Evolutionary conservation across 2,797 vertebrate genomes (phyloP), one percentile per base, ranked within the genome.

Genomic region (Lepilemur septentrionalis): DNA sequence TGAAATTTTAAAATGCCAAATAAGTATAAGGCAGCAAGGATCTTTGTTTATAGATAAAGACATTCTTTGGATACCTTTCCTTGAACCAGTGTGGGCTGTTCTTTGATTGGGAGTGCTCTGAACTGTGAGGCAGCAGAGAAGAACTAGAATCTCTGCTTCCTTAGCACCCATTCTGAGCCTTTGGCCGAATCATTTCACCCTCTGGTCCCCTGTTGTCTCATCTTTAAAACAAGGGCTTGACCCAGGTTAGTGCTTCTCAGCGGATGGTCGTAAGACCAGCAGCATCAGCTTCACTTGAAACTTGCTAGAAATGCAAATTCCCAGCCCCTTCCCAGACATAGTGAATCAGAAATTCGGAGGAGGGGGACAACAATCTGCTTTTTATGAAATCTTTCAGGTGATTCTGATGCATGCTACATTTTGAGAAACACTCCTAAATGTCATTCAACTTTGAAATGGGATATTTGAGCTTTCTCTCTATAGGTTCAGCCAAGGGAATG

Each of bases 1-100:
- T 96, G 89, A 92, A 85, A 63, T 88, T 87, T 80, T 83, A 75
- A 93, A 91, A 65, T 70, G 17, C 69, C 84, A 15, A 32, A 1
- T 30, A 91, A 63, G 14, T 84, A 28, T 73, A 81, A 81, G 32
- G 81, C 92, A 81, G 43, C 67, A 46, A 78, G 55, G 80, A 80
- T 93, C 65, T 93, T 84, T 95, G 82, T 87, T 93, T 91, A 75
- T 85, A 95, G 95, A 95, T 94, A 87, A 69, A 81, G 93, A 89
- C 83, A 94, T 89, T 95, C 79, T 96, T 89, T 17, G 72, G 73
- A 95, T 96, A 70, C 91, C 65, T 96, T 89, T 91, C 67, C 43
- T 87, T 17, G 1, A 7, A 18, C 75, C 63, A 13, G 22, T 32
- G 25, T 7, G 61, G 93, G 80, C 70, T 52, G 4, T 70, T 61